Percentiles rank a stretch among this genome's conserved stretches.
Conservation (phyloP, 2,113 vertebrate species). For the Scartelaos histophorus region DNA sequence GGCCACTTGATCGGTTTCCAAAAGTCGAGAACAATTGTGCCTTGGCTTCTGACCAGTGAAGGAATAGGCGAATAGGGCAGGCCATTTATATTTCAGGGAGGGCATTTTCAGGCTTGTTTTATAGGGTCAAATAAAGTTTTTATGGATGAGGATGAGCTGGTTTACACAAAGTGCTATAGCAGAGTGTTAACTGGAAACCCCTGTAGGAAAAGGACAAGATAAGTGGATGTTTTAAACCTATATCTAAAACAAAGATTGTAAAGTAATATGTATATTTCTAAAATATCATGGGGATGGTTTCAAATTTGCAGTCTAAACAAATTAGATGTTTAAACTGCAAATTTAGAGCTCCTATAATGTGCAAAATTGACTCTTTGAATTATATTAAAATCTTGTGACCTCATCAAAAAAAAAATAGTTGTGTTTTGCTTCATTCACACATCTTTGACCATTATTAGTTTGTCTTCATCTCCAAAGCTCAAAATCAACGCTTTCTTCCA, state of each 20-base stretch:
- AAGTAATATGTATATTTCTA: not conserved
- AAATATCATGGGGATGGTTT: not conserved
- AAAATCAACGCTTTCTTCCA: too few species aligned
- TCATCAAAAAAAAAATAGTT: too few species aligned
- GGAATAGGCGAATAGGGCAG: not conserved
- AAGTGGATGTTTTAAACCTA: not conserved
- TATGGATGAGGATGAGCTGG: constrained; percentile 1
- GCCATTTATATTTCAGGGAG: constrained; percentile 3
- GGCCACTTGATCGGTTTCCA: not conserved
- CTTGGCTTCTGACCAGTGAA: constrained; percentile 1
- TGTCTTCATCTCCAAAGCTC: too few species aligned
- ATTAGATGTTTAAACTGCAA: too few species aligned
- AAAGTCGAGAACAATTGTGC: not conserved
- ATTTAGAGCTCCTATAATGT: too few species aligned
- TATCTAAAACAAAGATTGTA: not conserved
- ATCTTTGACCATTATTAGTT: too few species aligned
- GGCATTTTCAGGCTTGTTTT: constrained; percentile 6
- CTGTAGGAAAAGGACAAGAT: not conserved
- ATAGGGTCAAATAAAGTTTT: not conserved
- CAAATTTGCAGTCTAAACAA: not conserved
- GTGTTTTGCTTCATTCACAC: too few species aligned
- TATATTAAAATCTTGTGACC: too few species aligned
- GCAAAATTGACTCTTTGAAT: too few species aligned
- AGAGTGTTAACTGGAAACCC: not conserved
- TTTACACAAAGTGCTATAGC: constrained; percentile 7